Evolutionary conservation across 2,797 vertebrate genomes (phyloP), one percentile per base, ranked within the genome.

Genomic region (Etheostoma nigrum): DNA sequence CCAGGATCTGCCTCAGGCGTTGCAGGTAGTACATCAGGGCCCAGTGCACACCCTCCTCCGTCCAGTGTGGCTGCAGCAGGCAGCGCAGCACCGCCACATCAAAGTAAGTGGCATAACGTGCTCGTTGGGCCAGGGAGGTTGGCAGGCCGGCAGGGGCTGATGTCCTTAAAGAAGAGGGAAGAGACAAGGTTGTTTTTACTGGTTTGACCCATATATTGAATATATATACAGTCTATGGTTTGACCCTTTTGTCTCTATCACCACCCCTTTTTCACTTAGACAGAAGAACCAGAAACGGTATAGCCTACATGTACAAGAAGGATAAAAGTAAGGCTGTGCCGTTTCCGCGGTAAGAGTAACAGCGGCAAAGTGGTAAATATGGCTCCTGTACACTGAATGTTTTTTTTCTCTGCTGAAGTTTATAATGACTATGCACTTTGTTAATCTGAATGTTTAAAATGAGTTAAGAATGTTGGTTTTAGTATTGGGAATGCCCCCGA

Each of bases 11-110:
- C 68, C 96, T 94, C 68, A 99, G 94, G 13, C 98, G 95, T 91
- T 99, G 96, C 69, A 99, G 94, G 89, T 98, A 99, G 87, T 94
- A 99, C 95, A 98, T 97, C 10, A 99, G 88, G 0, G 98, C 97
- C 98, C 98, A 99, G 92, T 99, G 97, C 0, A 98, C 97, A 4
- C 98, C 98, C 76, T 99, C 98, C 89, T 99, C 98, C 0, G 96
- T 98, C 98, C 98, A 99, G n/a, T 99, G 97, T 0, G 97, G 97
- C 91, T 99, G 98, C 65, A 99, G 96, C 48, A 99, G 95, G 90
- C 98, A 99, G 79, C 97, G 97, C 83, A 99, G 95, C 49, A 99
- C 98, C 0, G 98, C 98, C 74, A 99, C 97, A 0, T 99, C 98
- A 0, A 99, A 99, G 92, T 97, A 99, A 0, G 97, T 98, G 82